A percentile compares a stretch with the other conserved stretches of the same genome.
phyloP scores from a whole-genome alignment of 37 sponge, comb jelly and placozoan genomes.

The Aphrocallistes beatrix region DNA sequence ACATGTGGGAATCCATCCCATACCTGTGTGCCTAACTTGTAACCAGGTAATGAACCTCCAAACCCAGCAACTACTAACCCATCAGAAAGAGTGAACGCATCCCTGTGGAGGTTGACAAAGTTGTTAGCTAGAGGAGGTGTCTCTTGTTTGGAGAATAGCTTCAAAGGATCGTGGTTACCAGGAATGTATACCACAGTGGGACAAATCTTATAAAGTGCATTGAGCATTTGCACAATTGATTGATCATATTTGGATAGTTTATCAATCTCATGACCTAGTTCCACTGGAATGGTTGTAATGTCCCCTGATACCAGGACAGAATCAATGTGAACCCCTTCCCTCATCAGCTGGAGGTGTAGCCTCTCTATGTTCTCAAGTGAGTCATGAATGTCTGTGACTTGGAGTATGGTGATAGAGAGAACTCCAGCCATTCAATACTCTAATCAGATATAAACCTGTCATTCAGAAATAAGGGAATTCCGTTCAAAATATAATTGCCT shows the following conservation, averaged over 20 bases:
- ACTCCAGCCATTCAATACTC: neutral
- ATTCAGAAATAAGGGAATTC: no score
- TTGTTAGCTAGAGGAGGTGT: neutral
- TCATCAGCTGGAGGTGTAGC: neutral
- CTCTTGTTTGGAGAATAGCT: conserved; percentile 21
- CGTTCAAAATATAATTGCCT: no score
- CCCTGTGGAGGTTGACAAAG: conserved; percentile 52
- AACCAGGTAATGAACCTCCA: conserved; percentile 72
- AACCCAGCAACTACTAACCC: conserved; percentile 48
- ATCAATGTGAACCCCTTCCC: conserved; percentile 29
- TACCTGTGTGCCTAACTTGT: conserved; percentile 16
- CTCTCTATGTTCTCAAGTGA: neutral
- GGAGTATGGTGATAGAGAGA: neutral
- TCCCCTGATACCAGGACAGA: conserved; percentile 64
- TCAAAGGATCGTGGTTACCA: conserved; percentile 67
- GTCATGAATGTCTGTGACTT: neutral
- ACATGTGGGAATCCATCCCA: conserved; percentile 46
- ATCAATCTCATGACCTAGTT: neutral
- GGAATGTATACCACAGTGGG: conserved; percentile 58
- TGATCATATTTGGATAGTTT: conserved; percentile 21
- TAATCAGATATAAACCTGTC: no score
- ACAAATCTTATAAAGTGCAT: conserved; percentile 18
- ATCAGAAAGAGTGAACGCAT: conserved; percentile 30
- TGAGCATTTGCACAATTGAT: conserved; percentile 32
- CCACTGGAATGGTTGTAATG: conserved; percentile 55